Evolutionary conservation across 2,113 vertebrate genomes (phyloP), one percentile per base, ranked within the genome.

Genomic region (Callospermophilus lateralis): DNA sequence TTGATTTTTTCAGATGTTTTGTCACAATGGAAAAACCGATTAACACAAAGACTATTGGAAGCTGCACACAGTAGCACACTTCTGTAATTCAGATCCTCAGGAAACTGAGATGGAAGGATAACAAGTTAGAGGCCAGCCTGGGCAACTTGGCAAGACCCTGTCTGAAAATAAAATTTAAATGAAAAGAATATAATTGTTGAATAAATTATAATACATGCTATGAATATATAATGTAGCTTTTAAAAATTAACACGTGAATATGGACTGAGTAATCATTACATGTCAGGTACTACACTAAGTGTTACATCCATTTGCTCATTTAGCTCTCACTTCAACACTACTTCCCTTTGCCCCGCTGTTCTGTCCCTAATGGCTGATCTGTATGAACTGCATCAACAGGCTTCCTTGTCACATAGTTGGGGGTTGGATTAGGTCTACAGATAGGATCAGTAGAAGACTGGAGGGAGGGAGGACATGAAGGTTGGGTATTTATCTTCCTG

Each of bases 251-350:
- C 95, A 37, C 79, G 65, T 70, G 39, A 22, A 48, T 48, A 73
- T 32, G 16, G 34, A 70, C 72, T 84, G 45, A 63, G 39, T 94
- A 88, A 90, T 78, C 83, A 63, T n/a, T 78, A 58, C 45, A 68
- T 22, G 72, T 53, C 42, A 86, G 26, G 45, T 58, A 68, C 34
- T 34, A 78, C 5, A 17, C 30, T 77, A 8, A 58, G 28, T 87
- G 87, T 84, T 84, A 70, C 61, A 93, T 91, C 67, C 39, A 73
- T 90, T 87, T 58, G 39, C 22, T 74, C 51, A 32, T 61, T 96
- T 74, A 74, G 51, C 16, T 39, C 28, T 93, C 81, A 73, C 53
- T 90, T 58, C 12, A 65, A 22, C 55, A 58, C 55, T 55, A 58
- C 55, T 39, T 42, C 34, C 42, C 55, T 85, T 90, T 58, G 30